phyloP scores from a whole-genome alignment of 2,797 vertebrate genomes.

The Gadopsis marmoratus region DNA sequence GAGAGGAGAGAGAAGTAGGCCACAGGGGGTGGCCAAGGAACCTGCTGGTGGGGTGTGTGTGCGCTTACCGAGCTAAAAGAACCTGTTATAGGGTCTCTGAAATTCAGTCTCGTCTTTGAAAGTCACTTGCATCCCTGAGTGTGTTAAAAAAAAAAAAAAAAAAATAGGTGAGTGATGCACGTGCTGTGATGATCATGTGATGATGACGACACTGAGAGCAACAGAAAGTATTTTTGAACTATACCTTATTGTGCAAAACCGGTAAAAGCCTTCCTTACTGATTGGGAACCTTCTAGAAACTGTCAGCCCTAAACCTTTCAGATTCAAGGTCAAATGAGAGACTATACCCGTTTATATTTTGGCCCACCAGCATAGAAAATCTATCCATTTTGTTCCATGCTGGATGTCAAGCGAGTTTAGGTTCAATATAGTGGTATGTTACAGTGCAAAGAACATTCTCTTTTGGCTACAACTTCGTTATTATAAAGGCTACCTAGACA shows the following conservation, averaged over 20 bases:
- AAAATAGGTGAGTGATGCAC: neutral
- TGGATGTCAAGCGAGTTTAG: neutral
- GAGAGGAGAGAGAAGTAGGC: slow-evolving; percentile 50
- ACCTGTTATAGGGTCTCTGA: slow-evolving; percentile 55
- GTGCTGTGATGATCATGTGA: too few relatives aligned
- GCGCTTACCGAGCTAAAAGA: slow-evolving; percentile 56
- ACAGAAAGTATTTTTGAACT: neutral
- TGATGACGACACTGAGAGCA: too few relatives aligned
- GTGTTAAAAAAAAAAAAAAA: neutral
- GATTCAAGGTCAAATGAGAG: neutral
- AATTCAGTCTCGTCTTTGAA: slow-evolving; percentile 20
- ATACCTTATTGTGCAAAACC: too few relatives aligned
- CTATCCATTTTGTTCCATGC: neutral
- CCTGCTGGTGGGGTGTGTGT: slow-evolving; percentile 36
- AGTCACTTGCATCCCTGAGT: slow-evolving; percentile 15
- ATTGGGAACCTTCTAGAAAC: neutral
- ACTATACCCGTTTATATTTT: neutral
- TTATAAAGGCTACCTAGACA: neutral
- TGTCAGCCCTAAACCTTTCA: neutral
- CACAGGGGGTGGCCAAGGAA: slow-evolving; percentile 64
- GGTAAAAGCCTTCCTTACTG: too few relatives aligned
- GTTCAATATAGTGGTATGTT: neutral
- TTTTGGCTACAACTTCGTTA: neutral
- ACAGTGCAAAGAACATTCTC: too few relatives aligned
- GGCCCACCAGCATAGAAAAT: neutral